Evolutionary conservation across 2,888 invertebrate species (phyloP), one percentile per base, ranked within the genome.

Genomic region (Eledona agricola): DNA sequence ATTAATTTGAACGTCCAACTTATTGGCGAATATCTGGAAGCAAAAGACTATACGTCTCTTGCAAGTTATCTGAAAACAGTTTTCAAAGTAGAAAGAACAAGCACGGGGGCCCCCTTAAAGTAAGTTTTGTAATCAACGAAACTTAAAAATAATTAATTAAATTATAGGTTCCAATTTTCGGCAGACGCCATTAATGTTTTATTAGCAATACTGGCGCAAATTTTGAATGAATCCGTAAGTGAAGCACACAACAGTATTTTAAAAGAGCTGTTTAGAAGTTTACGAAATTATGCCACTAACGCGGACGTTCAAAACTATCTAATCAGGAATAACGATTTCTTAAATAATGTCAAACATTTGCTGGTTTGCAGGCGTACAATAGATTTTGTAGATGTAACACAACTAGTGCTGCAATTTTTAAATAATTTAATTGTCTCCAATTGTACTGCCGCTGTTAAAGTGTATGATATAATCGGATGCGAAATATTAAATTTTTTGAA

Each of bases 351-450:
- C 5, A 31, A 9, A 29, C 5, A 2, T 42, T n/a, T 26, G 6
- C 2, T 17, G 2, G 2, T n/a, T n/a, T n/a, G 10, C 1, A 1
- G 22, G 4, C 10, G 12, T 20, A n/a, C 9, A 35, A 4, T 15
- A 25, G 2, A 4, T 4, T 5, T 7, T 9, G 1, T 4, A 15
- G 17, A 19, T 29, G 16, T 37, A 15, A 77, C 82, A 75, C 79
- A 78, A 23, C 76, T 82, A 9, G 74, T 81, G 2, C 74, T 83
- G 43, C 83, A 84, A 66, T 81, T 83, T 5, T 62, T 83, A 45
- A 81, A 82, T 16, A 84, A 84, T 64, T 67, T 83, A 51, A 79
- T 82, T 4, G 81, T 82, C 0, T 79, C 80, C 51, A 83, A 83
- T 69, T 77, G 78, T 0, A 77, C 77, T 45, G 81, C 80, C 59